These are phyloP conservation scores for Melanotus villosus DNA, from an alignment of 2,888 invertebrate species.

Conservation along the genomic window DNA sequence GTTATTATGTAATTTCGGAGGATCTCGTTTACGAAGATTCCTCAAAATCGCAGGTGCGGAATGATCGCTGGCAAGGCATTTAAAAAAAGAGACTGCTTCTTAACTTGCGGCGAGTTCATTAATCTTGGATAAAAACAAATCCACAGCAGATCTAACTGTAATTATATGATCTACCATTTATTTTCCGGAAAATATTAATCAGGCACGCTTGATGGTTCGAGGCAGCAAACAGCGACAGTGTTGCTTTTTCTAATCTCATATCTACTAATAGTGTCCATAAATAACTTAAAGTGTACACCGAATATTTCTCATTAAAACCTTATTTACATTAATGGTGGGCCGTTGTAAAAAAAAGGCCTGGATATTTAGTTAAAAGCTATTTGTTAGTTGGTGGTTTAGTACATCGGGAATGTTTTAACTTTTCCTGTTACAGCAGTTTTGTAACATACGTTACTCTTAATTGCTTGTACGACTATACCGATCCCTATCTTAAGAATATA, in stretches of 20 bases:
- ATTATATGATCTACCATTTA: slow-evolving; percentile 21
- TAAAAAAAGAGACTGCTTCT: no score
- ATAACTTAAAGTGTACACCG: slow-evolving; percentile 22
- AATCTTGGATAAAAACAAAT: slow-evolving; percentile 21
- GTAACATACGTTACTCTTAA: slow-evolving; percentile 27
- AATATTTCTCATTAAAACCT: slow-evolving; percentile 13
- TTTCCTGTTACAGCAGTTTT: slow-evolving; percentile 7
- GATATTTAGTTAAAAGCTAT: slow-evolving; percentile 12
- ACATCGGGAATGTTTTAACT: slow-evolving; percentile 4
- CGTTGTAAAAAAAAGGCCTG: background rate
- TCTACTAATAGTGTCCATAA: slow-evolving; percentile 19
- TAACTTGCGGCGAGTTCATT: slow-evolving; percentile 10
- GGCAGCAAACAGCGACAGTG: slow-evolving; percentile 3
- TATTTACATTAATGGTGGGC: slow-evolving; percentile 8
- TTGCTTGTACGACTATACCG: slow-evolving; percentile 31
- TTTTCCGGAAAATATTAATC: slow-evolving; percentile 21
- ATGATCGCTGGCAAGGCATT: no score
- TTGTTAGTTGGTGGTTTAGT: background rate
- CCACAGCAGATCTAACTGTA: slow-evolving; percentile 20
- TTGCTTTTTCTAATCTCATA: slow-evolving; percentile 5
- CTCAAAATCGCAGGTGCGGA: slow-evolving; percentile 53
- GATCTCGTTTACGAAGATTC: slow-evolving; percentile 48
- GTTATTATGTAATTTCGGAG: slow-evolving; percentile 53
- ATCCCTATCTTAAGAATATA: slow-evolving; percentile 42
- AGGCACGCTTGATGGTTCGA: background rate